A percentile compares a stretch with the other conserved stretches of the same genome.
Evolutionary conservation across 1,140 invertebrate genomes (phyloP).

Genomic region (Glomeris maerens): DNA sequence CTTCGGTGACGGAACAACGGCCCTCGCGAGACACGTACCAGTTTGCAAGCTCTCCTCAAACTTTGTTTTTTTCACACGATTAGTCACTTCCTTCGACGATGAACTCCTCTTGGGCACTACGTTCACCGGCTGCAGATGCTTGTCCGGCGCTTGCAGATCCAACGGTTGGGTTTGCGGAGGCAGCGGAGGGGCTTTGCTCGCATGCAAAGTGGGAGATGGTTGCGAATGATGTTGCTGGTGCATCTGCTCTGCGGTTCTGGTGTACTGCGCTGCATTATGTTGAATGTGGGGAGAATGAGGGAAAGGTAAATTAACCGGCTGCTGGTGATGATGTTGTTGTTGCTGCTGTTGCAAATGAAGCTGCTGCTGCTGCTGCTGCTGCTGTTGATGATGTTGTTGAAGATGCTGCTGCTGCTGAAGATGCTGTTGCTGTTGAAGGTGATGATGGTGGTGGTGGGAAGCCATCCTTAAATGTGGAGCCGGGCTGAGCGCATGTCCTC

Average conservation of each 20-base stretch:
- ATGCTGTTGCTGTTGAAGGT: background rate
- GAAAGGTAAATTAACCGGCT: constrained; percentile 12
- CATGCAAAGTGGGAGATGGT: background rate
- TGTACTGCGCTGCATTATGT: background rate
- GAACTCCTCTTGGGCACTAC: background rate
- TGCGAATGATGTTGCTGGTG: background rate
- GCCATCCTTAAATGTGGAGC: constrained; percentile 55
- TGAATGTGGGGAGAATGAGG: constrained; percentile 8
- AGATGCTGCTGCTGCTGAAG: constrained; percentile 10
- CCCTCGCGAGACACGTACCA: too few species aligned
- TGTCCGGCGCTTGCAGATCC: constrained; percentile 36
- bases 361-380: too few species aligned
- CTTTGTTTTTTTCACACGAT: too few species aligned
- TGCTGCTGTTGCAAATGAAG: constrained; percentile 5
- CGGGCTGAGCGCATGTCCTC: too few species aligned
- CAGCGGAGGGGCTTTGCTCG: background rate
- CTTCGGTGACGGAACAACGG: constrained; percentile 46
- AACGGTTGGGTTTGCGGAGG: constrained; percentile 51
- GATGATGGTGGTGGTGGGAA: background rate
- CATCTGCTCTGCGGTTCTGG: background rate
- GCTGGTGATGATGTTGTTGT: too few species aligned
- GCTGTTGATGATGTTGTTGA: constrained; percentile 6
- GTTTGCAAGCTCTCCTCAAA: too few species aligned
- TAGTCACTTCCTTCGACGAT: constrained; percentile 9
- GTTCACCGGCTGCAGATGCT: background rate